Conservation (phyloP, 2,797 vertebrate genomes). For the Mionectes olivaceus region DNA sequence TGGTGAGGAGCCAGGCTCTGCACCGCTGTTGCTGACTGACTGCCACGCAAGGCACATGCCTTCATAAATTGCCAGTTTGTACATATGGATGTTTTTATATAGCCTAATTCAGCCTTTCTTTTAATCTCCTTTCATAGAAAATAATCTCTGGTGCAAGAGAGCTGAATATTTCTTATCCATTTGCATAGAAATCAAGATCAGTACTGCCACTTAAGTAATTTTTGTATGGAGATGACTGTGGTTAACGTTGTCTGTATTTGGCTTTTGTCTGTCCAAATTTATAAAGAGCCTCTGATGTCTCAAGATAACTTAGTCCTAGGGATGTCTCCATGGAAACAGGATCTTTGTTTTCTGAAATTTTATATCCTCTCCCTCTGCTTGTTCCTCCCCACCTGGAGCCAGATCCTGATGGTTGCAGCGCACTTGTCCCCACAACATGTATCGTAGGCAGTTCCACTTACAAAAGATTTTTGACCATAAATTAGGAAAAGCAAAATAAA, state of each 20-base stretch:
- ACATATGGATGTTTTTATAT: background rate
- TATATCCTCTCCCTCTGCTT: background rate
- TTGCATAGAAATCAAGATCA: slow-evolving; percentile 28
- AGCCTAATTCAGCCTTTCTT: slow-evolving; percentile 16
- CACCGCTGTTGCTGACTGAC: background rate
- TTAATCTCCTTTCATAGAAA: slow-evolving; percentile 14
- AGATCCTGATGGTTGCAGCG: background rate
- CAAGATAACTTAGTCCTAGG: slow-evolving; percentile 51
- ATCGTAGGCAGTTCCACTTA: background rate
- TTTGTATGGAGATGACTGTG: background rate
- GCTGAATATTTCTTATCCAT: background rate
- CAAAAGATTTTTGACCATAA: background rate
- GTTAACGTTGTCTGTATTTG: slow-evolving; percentile 25
- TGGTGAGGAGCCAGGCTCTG: background rate
- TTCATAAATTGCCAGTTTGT: background rate
- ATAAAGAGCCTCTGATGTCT: slow-evolving; percentile 41
- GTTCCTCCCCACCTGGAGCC: background rate
- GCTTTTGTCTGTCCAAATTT: slow-evolving; percentile 25
- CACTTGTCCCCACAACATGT: background rate
- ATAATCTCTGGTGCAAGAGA: background rate
- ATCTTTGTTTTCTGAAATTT: slow-evolving; percentile 58
- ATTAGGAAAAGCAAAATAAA: slow-evolving; percentile 34
- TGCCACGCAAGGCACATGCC: background rate
- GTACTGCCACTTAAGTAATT: slow-evolving; percentile 5
- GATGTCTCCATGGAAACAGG: slow-evolving; percentile 61